phyloP scores from a whole-genome alignment of 2,113 vertebrate species.

The Melozone crissalis region DNA sequence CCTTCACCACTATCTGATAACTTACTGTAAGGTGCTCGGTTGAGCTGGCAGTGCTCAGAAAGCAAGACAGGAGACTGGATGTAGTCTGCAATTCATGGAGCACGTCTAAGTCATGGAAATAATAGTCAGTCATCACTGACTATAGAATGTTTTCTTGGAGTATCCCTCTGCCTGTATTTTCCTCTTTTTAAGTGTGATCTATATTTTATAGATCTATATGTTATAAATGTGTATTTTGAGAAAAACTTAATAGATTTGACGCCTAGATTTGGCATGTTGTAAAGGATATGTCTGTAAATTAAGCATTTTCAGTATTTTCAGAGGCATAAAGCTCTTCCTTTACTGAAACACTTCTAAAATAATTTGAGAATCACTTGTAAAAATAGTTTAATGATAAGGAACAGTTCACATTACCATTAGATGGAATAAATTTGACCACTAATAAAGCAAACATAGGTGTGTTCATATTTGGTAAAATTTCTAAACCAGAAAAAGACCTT shows the following conservation, averaged over 20 bases:
- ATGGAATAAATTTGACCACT: background rate
- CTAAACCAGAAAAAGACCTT: background rate
- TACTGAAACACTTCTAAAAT: background rate
- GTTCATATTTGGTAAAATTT: background rate
- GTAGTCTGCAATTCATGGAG: background rate
- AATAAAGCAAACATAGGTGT: rapidly evolving
- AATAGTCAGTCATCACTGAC: background rate
- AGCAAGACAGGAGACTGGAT: background rate
- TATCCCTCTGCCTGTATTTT: background rate
- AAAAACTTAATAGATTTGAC: background rate
- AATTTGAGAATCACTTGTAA: background rate
- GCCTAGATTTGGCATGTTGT: background rate
- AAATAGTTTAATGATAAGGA: background rate
- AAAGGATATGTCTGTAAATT: background rate
- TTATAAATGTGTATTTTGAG: background rate
- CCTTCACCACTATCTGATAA: background rate
- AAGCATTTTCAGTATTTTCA: background rate
- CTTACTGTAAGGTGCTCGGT: background rate
- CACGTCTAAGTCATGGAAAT: background rate
- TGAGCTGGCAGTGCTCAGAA: background rate
- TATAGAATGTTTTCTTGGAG: background rate
- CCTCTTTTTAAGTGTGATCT: background rate
- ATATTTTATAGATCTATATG: background rate
- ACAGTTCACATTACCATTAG: rapidly evolving
- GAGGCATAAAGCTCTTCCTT: background rate